These are phyloP conservation scores for Gallinago solitaria DNA, from an alignment of 2,797 vertebrate species.

Conservation along the genomic window DNA sequence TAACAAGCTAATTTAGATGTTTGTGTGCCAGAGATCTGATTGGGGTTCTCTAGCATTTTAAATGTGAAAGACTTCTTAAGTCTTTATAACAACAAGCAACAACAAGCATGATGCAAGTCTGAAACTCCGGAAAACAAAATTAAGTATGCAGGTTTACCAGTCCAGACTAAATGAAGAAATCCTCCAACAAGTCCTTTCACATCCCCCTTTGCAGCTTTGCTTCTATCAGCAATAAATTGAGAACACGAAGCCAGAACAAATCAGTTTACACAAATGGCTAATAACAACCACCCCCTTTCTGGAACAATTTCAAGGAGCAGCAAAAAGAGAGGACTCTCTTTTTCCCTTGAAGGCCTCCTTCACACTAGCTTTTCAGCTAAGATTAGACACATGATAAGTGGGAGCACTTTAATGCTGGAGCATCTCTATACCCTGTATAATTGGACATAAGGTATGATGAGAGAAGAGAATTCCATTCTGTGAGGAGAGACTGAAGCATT, in stretches of 20 bases:
- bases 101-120: neutral
- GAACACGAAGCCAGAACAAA: neutral
- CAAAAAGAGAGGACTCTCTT: neutral
- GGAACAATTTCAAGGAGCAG: neutral
- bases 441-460: neutral
- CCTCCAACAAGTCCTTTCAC: neutral
- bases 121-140: neutral
- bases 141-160: neutral
- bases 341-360: neutral
- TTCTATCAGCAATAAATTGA: neutral
- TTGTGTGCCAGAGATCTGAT: neutral
- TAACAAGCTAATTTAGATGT: neutral
- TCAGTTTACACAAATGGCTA: neutral
- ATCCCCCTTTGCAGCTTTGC: neutral
- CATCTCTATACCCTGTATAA: neutral
- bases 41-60: neutral
- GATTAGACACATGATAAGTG: neutral
- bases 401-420: neutral
- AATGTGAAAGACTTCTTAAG: neutral
- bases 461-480: neutral
- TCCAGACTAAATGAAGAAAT: neutral
- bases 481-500: neutral
- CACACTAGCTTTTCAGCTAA: neutral
- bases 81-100: neutral
- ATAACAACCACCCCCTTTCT: neutral